A percentile compares a stretch with the other conserved stretches of the same genome.
Conservation (phyloP, 2,797 vertebrate species). For the Sciurus vulgaris region DNA sequence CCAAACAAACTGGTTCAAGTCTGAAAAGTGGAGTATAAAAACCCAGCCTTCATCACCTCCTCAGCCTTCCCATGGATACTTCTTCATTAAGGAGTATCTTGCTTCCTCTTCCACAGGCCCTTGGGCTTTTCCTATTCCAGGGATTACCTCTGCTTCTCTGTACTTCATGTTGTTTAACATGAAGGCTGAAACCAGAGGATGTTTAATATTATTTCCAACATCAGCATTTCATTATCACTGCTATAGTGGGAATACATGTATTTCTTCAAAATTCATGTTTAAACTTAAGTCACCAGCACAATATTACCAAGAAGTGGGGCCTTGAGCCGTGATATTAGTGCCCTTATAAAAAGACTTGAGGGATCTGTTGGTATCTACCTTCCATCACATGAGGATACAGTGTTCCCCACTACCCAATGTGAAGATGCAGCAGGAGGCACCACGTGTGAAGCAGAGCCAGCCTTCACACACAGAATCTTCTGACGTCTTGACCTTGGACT, state of each 20-base stretch:
- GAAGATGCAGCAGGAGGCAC: not conserved
- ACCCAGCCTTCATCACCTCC: not conserved
- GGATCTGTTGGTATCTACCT: not conserved
- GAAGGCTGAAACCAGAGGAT: not conserved
- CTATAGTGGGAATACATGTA: not conserved
- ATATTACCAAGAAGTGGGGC: not conserved
- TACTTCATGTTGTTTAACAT: not conserved
- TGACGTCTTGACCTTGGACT: not conserved
- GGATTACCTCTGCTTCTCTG: not conserved
- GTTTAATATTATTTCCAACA: not conserved
- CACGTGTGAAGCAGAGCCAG: not conserved
- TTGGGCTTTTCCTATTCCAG: not conserved
- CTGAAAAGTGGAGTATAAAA: not conserved
- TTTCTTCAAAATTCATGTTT: not conserved
- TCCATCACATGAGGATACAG: not conserved
- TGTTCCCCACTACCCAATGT: too few relatives aligned
- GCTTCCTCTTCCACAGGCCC: too few relatives aligned
- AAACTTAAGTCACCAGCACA: not conserved
- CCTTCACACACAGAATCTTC: not conserved
- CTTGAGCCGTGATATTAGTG: too few relatives aligned
- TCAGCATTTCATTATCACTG: not conserved
- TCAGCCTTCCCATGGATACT: not conserved
- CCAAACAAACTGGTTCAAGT: not conserved
- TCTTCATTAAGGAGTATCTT: not conserved
- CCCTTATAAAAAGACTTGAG: not conserved